Evolutionary conservation across 2,888 invertebrate species (phyloP), one percentile per base, ranked within the genome.

Genomic region (Drosophila mimica): DNA sequence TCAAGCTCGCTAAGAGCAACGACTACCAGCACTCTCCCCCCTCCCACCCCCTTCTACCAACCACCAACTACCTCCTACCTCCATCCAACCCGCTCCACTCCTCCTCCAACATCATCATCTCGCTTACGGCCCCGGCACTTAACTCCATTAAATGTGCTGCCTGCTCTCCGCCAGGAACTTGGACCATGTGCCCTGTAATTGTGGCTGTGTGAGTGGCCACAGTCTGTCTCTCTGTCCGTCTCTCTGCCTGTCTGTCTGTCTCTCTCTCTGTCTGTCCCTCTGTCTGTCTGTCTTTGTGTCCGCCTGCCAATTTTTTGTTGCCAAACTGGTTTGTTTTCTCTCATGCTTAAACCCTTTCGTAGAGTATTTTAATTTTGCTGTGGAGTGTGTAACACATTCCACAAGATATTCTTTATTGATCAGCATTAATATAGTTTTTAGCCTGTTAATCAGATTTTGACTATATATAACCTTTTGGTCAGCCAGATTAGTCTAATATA

Each of bases 271-370:
- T 13, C 61, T 38, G 54, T 15, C 56, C 15, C 69, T 36, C 66
- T 63, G 52, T 34, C 52, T 48, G 53, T 34, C 40, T 43, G 53
- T n/a, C 54, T 28, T 13, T 17, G 33, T 34, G 31, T n/a, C 60
- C 43, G 76, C 66, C 70, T 70, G 73, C 57, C 87, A 81, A 76
- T 86, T 81, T 86, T 69, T 64, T 71, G 70, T 75, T 69, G 71
- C 71, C 40, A 79, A 84, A 85, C 89, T 54, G 82, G 89, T 87
- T 88, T 84, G 54, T 46, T 43, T 59, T 61, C 20, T 38, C 53
- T 49, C 52, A 8, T 30, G 11, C n/a, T 40, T n/a, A 11, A 11
- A 57, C 40, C 38, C 57, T 57, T 40, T n/a, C 3, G 13, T 8
- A 9, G 57, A 30, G 15, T 25, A 25, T 43, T 11, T 6, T 4